Evolutionary conservation across 2,113 vertebrate species (phyloP).

Genomic region (Ifrita kowaldi): DNA sequence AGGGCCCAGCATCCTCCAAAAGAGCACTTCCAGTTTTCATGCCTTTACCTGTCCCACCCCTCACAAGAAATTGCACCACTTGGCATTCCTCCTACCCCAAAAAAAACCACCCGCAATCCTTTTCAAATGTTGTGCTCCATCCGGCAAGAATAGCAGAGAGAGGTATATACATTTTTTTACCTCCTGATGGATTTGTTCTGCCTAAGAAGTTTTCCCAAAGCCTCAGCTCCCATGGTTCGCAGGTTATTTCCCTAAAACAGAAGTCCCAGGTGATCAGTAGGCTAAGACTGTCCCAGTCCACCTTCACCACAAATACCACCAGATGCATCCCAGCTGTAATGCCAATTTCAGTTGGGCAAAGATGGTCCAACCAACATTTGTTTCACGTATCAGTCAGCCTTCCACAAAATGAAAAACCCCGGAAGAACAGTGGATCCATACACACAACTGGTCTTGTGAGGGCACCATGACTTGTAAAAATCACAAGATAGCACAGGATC

Average conservation of each 20-base stretch:
- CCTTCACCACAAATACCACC: not conserved
- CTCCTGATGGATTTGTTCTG: slow-evolving; percentile 85
- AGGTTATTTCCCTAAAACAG: slow-evolving; percentile 89
- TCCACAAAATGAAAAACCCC: not conserved
- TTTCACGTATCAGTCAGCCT: not conserved
- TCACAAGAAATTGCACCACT: not conserved
- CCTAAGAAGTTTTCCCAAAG: slow-evolving; percentile 83
- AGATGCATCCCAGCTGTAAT: not conserved
- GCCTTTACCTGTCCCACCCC: not conserved
- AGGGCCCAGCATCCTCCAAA: not conserved
- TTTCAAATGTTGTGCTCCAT: not conserved
- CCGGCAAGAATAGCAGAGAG: not conserved
- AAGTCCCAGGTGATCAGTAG: not conserved
- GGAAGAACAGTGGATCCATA: not conserved
- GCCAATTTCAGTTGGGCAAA: fast-evolving
- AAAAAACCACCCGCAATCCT: not conserved
- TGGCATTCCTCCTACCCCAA: not conserved
- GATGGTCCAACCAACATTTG: not conserved
- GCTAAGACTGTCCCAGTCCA: not conserved
- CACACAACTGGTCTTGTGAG: fast-evolving
- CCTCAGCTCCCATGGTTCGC: slow-evolving; percentile 78
- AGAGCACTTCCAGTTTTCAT: not conserved
- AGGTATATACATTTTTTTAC: slow-evolving; percentile 57
- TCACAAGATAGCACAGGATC: not conserved
- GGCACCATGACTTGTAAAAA: not conserved